These are phyloP conservation scores for Acridotheres tristis DNA, from an alignment of 2,797 vertebrate genomes.

Conservation along the genomic window DNA sequence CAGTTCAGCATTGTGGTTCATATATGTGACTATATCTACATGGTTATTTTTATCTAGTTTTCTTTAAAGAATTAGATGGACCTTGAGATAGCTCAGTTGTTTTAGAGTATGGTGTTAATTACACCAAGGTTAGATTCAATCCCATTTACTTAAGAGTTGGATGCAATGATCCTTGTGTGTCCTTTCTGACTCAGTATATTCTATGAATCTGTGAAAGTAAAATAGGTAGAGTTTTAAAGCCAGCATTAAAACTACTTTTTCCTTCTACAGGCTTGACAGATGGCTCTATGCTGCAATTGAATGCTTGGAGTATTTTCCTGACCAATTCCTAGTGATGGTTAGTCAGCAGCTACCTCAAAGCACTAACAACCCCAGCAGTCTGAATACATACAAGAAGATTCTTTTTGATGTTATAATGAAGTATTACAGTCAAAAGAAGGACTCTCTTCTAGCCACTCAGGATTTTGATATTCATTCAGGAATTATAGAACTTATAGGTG, in stretches of 20 bases:
- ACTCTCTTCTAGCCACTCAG: slow-evolving; percentile 78
- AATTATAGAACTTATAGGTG: slow-evolving; percentile 85
- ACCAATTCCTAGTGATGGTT: slow-evolving; percentile 83
- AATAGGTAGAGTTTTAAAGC: neutral
- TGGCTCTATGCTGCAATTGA: slow-evolving; percentile 85
- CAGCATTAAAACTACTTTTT: slow-evolving; percentile 29
- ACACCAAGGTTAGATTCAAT: neutral
- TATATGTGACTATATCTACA: neutral
- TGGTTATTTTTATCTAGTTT: neutral
- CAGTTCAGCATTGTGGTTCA: neutral
- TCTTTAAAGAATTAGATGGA: neutral
- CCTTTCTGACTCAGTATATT: neutral
- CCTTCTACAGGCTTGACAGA: slow-evolving; percentile 75
- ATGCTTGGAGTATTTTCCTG: slow-evolving; percentile 88
- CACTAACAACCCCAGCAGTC: slow-evolving; percentile 28
- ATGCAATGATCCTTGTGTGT: neutral
- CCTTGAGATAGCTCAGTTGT: neutral
- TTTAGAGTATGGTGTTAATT: neutral
- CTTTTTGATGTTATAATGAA: slow-evolving; percentile 86
- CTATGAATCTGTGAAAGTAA: neutral
- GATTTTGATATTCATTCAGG: slow-evolving; percentile 80
- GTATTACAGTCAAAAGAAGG: slow-evolving; percentile 84
- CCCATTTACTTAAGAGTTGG: neutral
- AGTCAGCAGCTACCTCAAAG: slow-evolving; percentile 81
- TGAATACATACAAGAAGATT: slow-evolving; percentile 79